A percentile compares a stretch with the other conserved stretches of the same genome.
These are phyloP conservation scores for Echinops telfairi DNA, from an alignment of 2,113 vertebrate genomes.

Conservation along the genomic window DNA sequence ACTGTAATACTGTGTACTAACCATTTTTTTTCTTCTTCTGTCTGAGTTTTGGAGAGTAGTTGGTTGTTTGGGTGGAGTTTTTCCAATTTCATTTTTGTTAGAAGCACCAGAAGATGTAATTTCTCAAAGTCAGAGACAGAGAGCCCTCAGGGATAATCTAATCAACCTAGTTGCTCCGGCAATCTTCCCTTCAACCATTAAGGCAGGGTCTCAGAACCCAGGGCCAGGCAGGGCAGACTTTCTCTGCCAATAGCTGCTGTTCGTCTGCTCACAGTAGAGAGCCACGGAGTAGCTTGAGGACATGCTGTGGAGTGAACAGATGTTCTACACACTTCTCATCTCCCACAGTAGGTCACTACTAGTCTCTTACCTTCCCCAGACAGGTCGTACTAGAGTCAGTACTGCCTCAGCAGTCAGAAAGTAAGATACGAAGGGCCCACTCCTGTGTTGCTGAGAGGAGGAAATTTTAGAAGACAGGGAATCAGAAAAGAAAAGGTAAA, in stretches of 20 bases:
- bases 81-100: slow-evolving; percentile 13
- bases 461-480: background rate
- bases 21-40: background rate
- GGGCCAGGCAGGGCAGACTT: background rate
- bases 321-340: background rate
- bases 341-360: background rate
- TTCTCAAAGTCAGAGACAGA: slow-evolving; percentile 19
- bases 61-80: background rate
- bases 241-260: background rate
- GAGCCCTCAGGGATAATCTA: background rate
- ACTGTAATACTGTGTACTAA: background rate
- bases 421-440: background rate
- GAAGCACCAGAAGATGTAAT: slow-evolving; percentile 25
- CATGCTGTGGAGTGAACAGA: background rate
- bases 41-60: background rate
- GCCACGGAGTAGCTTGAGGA: background rate
- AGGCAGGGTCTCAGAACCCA: background rate
- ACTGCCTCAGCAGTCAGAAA: background rate
- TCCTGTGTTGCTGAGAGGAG: background rate
- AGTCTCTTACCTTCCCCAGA: rapidly evolving
- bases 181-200: background rate
- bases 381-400: background rate
- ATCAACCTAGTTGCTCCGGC: background rate
- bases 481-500: background rate
- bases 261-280: background rate